phyloP scores from a whole-genome alignment of 2,113 vertebrate genomes.

The Accipiter virgatus region DNA sequence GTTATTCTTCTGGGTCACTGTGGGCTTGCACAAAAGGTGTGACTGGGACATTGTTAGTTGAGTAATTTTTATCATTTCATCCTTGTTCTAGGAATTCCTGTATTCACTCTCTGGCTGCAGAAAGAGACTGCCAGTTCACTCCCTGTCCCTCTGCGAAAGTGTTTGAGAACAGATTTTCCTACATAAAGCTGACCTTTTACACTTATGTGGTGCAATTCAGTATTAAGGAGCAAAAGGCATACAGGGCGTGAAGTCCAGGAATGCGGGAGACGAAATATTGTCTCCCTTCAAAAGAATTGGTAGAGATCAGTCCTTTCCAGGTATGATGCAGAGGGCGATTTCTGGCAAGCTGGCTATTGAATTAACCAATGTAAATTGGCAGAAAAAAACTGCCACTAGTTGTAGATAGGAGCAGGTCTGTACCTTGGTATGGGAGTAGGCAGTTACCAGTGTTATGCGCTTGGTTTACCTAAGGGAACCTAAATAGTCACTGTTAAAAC shows the following conservation, averaged over 20 bases:
- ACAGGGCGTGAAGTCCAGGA: not conserved
- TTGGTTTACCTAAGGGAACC: not conserved
- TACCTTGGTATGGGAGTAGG: not conserved
- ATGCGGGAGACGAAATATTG: not conserved
- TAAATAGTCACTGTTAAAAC: not conserved
- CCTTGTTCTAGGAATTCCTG: not conserved
- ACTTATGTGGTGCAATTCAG: not conserved
- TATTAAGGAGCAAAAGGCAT: not conserved
- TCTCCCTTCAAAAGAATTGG: not conserved
- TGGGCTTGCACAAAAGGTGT: not conserved
- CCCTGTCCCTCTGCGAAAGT: not conserved
- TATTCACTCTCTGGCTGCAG: not conserved
- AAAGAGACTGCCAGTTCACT: not conserved
- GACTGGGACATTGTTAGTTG: not conserved
- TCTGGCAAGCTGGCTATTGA: not conserved
- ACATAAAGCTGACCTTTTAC: not conserved
- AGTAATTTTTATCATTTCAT: not conserved
- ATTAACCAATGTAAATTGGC: not conserved
- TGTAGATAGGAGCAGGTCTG: not conserved
- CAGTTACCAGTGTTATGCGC: not conserved
- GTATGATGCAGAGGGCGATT: not conserved
- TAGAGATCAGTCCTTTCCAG: not conserved
- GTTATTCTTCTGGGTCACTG: not conserved
- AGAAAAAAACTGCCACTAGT: not conserved
- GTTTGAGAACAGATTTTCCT: not conserved